Evolutionary conservation across 2,888 invertebrate species (phyloP), one percentile per base, ranked within the genome.

Genomic region (Apoda limacodes): DNA sequence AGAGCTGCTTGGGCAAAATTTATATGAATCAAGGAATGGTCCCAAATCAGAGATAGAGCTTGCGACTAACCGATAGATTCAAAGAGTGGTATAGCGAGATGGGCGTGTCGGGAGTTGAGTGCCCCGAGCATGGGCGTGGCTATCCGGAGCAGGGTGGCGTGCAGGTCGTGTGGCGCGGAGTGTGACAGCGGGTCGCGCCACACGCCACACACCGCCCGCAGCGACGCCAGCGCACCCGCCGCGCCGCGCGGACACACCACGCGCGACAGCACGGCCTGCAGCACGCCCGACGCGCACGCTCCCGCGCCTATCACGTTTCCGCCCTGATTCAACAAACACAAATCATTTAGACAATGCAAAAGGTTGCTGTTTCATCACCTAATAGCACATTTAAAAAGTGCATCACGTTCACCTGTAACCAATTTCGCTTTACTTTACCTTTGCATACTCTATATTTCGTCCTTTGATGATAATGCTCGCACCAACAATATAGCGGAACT

Each of bases 41-140:
- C n/a, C n/a, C n/a, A n/a, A n/a, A n/a, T n/a, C n/a, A n/a, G n/a
- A n/a, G n/a, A n/a, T n/a, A n/a, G n/a, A n/a, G n/a, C n/a, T n/a
- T n/a, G n/a, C n/a, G n/a, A 54, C 64, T 45, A 3, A 78, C 76
- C 75, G 39, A 78, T 66, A 10, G 71, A 92, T 87, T 30, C 91
- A 87, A 83, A 91, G 87, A 51, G 93, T 65, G 37, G 91, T 88
- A 39, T 86, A 85, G 53, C 87, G 82, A 48, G 85, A 75, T 26
- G 83, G 82, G 48, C 85, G 78, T 34, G 90, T 67, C 3, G 86
- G 83, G 20, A 87, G 88, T 38, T 83, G 80, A 28, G 88, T 86
- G 55, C 87, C 84, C 26, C 90, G 84, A 56, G 45, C 39, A 92
- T 65, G 45, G 88, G 86, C 54, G 88, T 83, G 11, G 90, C 84